Evolutionary conservation across 2,797 vertebrate genomes (phyloP).

Genomic region (Mastacembelus armatus): DNA sequence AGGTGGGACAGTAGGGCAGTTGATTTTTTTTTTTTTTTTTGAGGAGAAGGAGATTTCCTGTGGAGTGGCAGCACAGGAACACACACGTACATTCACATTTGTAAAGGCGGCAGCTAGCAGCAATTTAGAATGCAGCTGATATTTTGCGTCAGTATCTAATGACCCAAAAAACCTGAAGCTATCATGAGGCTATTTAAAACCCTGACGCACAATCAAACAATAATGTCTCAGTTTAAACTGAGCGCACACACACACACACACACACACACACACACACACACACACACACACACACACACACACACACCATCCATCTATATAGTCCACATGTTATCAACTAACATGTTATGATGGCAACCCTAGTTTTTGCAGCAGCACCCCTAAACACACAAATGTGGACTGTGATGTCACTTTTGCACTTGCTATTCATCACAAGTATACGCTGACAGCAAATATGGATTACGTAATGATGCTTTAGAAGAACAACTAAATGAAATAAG

Average conservation of each 20-base stretch:
- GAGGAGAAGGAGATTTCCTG: background rate
- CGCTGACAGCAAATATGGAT: background rate
- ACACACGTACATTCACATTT: conserved; percentile 1
- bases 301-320: conserved; percentile 25
- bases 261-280: too few species aligned
- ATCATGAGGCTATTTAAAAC: conserved; percentile 34
- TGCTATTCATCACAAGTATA: conserved; percentile 23
- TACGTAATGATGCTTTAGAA: background rate
- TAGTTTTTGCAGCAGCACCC: conserved; percentile 26
- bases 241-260: background rate
- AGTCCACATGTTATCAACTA: conserved; percentile 38
- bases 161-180: conserved; percentile 31
- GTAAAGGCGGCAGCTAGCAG: background rate
- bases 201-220: conserved; percentile 48
- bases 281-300: conserved; percentile 27
- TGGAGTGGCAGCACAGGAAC: background rate
- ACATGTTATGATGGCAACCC: conserved; percentile 22
- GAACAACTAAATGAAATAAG: background rate
- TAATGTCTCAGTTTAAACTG: conserved; percentile 54
- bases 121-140: conserved; percentile 3
- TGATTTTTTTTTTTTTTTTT: conserved; percentile 20
- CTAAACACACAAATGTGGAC: background rate
- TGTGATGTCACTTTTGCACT: conserved; percentile 10
- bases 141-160: conserved; percentile 23
- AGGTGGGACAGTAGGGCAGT: background rate